Evolutionary conservation across 2,113 vertebrate species (phyloP), one percentile per base, ranked within the genome.

Genomic region (Saccopteryx leptura): DNA sequence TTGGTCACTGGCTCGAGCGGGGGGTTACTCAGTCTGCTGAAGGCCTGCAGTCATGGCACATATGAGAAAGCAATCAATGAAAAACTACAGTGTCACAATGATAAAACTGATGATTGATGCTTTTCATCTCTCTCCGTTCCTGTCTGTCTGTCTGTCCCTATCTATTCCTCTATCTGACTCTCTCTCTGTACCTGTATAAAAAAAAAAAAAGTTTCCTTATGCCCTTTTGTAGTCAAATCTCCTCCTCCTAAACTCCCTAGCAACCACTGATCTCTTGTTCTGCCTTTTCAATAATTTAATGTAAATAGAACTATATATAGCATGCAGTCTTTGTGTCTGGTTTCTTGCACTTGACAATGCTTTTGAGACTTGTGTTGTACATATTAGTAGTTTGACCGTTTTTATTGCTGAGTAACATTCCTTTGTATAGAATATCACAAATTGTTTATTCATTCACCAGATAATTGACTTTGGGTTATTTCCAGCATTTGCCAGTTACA

Each of bases 351-450:
- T 84, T 94, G 72, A 2, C 13, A 92, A 66, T 96, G 48, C 28
- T 90, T 96, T 83, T 88, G 79, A 68, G 60, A 91, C 66, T 91
- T n/a, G 75, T 68, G 13, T 86, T 90, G 15, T 56, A 72, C 17
- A 4, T 85, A 46, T 90, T 87, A 68, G n/a, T 60, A 90, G 31
- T 65, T 94, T 54, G 65, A 61, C 54, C 2, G 3, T 89, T 96
- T 94, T 93, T 81, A 88, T 91, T 81, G 19, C 48, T 85, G 86
- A 88, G 5, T 91, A 85, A 26, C 83, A 39, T 61, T 92, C 9
- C 18, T 52, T 76, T 91, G 61, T 84, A 78, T 52, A 81, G 56
- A 82, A 7, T 88, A 33, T 94, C 46, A 94, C 46, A 92, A 68
- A 88, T 72, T 90, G 17, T 91, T 85, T 81, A 68, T 75, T 48